Conservation (phyloP, 2,797 vertebrate genomes). For the Lophura swinhoii region DNA sequence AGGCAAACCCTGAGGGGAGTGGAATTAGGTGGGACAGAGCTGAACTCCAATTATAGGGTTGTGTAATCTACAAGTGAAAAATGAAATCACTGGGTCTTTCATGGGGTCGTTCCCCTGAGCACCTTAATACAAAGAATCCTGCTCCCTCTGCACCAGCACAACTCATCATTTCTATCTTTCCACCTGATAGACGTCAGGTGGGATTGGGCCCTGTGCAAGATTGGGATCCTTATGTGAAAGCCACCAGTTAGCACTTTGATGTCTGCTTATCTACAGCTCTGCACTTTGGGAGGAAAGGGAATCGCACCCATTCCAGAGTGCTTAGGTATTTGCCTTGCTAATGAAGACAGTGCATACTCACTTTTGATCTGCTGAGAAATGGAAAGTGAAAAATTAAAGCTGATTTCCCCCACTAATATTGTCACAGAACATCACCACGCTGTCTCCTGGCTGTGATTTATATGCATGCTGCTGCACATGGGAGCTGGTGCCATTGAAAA, state of each 20-base stretch:
- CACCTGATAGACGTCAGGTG: background rate
- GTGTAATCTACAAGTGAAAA: too few relatives aligned
- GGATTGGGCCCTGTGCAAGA: background rate
- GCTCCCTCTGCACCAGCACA: background rate
- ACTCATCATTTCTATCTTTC: background rate
- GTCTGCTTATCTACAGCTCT: background rate
- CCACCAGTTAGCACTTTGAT: background rate
- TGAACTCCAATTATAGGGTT: too few relatives aligned
- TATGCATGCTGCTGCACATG: conserved; percentile 26
- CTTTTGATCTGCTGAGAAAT: conserved; percentile 63
- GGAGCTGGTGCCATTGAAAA: conserved; percentile 32
- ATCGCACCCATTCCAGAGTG: background rate
- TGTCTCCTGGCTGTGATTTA: conserved; percentile 61
- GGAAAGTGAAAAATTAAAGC: conserved; percentile 75
- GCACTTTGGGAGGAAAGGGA: background rate
- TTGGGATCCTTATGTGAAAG: background rate
- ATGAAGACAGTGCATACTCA: conserved; percentile 54
- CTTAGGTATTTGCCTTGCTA: conserved; percentile 68
- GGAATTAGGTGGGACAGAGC: too few relatives aligned
- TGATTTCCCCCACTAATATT: conserved; percentile 72
- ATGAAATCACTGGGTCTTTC: background rate
- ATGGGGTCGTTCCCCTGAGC: background rate
- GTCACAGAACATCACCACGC: conserved; percentile 55
- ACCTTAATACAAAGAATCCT: background rate
- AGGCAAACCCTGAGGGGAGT: background rate